Percentiles rank a stretch among this genome's conserved stretches.
Evolutionary conservation across 2,888 invertebrate genomes (phyloP).

Genomic region (Pyrocoelia pectoralis): DNA sequence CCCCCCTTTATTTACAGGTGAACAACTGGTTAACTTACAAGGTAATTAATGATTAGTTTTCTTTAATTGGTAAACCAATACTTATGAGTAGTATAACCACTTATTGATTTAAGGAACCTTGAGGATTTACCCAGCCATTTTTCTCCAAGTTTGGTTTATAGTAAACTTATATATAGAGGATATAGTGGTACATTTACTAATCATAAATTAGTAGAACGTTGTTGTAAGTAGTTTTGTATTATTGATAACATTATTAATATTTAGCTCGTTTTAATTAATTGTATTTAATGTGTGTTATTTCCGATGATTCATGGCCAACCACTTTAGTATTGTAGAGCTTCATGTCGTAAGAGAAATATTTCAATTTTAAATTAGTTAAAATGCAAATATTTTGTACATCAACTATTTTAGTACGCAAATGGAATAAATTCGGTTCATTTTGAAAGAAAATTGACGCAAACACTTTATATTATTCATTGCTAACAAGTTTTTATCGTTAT

Average conservation of each 20-base stretch:
- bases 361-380: too few species aligned
- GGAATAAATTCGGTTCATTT: not conserved
- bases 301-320: too few species aligned
- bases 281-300: too few species aligned
- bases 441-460: not conserved
- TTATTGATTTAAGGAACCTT: not conserved
- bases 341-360: too few species aligned
- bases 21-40: not conserved
- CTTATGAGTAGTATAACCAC: too few species aligned
- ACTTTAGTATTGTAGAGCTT: too few species aligned
- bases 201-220: not conserved
- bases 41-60: not conserved
- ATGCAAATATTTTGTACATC: too few species aligned
- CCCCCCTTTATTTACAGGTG: too few species aligned
- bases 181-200: not conserved
- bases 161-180: not conserved
- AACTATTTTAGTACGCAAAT: not conserved
- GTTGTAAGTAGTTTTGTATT: too few species aligned
- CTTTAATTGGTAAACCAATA: not conserved
- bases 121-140: conserved; percentile 1
- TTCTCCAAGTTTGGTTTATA: not conserved
- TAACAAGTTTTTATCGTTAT: conserved; percentile 6
- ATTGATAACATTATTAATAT: too few species aligned
- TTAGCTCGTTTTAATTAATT: too few species aligned
- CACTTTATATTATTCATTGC: not conserved